Conservation (phyloP, 2,888 invertebrate species). For the Orthosia cruda region DNA sequence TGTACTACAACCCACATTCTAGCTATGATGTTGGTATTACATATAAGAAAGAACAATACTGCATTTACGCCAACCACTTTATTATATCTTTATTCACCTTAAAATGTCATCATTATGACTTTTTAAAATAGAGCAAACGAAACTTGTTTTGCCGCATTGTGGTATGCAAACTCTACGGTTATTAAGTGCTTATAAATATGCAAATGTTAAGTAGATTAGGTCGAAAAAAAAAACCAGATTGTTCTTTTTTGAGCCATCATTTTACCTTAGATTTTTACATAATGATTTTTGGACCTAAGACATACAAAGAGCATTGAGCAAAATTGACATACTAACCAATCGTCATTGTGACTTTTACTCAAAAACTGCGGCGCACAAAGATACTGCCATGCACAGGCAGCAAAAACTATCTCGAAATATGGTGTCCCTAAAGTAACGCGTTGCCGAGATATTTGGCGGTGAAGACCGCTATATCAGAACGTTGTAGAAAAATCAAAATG, state of each 20-base stretch:
- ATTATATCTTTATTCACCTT: constrained; percentile 40
- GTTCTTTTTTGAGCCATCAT: background rate
- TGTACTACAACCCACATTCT: background rate
- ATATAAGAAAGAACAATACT: background rate
- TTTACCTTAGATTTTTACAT: no score
- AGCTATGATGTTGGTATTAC: background rate
- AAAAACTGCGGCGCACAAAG: no score
- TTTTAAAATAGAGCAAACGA: constrained; percentile 16
- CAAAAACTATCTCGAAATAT: no score
- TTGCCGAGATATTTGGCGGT: no score
- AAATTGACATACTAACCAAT: no score
- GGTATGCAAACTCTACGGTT: constrained; percentile 5
- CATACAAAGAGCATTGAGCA: no score
- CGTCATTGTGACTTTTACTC: no score
- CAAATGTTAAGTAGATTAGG: background rate
- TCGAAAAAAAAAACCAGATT: background rate
- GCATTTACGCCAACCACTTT: background rate
- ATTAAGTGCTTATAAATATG: constrained; percentile 24
- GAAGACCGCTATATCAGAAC: no score
- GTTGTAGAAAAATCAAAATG: no score
- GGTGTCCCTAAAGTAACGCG: no score
- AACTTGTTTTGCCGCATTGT: constrained; percentile 9
- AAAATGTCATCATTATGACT: constrained; percentile 31
- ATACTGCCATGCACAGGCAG: no score
- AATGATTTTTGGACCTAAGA: no score